Evolutionary conservation across 2,888 invertebrate genomes (phyloP).

Genomic region (Invenusta paracnida): DNA sequence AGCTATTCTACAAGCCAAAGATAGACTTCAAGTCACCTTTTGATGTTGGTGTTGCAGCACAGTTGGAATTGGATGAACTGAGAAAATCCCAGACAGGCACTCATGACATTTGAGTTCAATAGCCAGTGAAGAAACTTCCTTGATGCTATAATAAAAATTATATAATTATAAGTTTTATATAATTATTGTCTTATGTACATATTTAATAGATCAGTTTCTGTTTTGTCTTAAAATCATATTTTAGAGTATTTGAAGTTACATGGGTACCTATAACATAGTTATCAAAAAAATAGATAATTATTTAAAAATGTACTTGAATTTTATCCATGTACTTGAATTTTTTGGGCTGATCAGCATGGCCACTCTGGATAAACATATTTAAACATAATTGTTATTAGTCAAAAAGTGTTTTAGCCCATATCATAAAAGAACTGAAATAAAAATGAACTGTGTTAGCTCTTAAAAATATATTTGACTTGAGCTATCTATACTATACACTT

Average conservation of each 20-base stretch:
- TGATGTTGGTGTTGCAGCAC: background rate
- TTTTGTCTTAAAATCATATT: slow-evolving; percentile 13
- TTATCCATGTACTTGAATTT: background rate
- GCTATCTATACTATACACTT: too few species aligned
- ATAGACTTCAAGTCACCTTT: background rate
- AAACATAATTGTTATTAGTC: too few species aligned
- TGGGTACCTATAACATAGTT: background rate
- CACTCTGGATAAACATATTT: too few species aligned
- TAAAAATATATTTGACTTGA: too few species aligned
- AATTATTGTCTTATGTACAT: slow-evolving; percentile 8
- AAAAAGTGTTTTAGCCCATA: too few species aligned
- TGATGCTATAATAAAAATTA: too few species aligned
- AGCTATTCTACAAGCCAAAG: background rate
- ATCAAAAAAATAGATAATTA: background rate
- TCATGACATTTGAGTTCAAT: background rate
- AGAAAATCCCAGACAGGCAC: background rate
- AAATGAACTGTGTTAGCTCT: too few species aligned
- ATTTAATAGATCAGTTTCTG: background rate
- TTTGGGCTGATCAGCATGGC: background rate
- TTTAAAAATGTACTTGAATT: background rate
- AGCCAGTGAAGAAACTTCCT: background rate
- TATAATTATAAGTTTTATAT: too few species aligned
- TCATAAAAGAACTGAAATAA: too few species aligned
- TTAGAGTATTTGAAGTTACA: background rate
- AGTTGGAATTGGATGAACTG: background rate